Base-by-base conservation (phyloP, 2,888 invertebrate genomes). In the Ornithoptera alexandrae region DNA sequence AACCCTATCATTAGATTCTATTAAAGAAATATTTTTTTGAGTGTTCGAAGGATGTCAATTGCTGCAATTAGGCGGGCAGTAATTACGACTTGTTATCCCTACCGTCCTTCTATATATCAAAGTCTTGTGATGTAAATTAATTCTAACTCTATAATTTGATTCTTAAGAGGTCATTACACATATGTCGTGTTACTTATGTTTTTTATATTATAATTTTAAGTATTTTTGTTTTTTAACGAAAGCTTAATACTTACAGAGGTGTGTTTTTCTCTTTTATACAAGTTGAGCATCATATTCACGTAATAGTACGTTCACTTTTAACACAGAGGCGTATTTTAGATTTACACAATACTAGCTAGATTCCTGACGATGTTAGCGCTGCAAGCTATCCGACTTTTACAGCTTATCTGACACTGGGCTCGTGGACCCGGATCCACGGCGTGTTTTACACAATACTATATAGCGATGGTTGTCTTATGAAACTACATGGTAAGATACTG, bases 1-100 rank as follows among this genome's bases (percentile, higher is more conserved):
- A 85, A 85, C 85, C 85, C 86, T 84, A 84, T 86, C 82, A 89
- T 89, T 89, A 89, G 81, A 82, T 84, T 82, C 83, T 73, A 85
- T 86, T 84, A 83, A 78, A 82, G 76, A 77, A 79, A 78, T 79
- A 75, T 53, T 53, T 84, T 83, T 84, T 85, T 83, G 84, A 82
- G 76, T 75, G 73, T 74, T 73, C 77, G 84, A 86, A 85, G 85
- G 85, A 88, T 88, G 86, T 87, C 88, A 88, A 88, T 84, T 84
- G 84, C 81, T 74, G 79, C 82, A 88, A 87, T 87, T 88, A 89
- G 80, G 79, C 78, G 76, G 73, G 73, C 80, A 78, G 84, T 89
- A 89, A 90, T 90, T 90, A 88, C 79, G 81, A 81, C 82, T 85
- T 86, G 85, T 85, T 86, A 87, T 82, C 79, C 82, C 82, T 83